phyloP scores from a whole-genome alignment of 2,797 vertebrate species.

The Phalloptychus januarius region DNA sequence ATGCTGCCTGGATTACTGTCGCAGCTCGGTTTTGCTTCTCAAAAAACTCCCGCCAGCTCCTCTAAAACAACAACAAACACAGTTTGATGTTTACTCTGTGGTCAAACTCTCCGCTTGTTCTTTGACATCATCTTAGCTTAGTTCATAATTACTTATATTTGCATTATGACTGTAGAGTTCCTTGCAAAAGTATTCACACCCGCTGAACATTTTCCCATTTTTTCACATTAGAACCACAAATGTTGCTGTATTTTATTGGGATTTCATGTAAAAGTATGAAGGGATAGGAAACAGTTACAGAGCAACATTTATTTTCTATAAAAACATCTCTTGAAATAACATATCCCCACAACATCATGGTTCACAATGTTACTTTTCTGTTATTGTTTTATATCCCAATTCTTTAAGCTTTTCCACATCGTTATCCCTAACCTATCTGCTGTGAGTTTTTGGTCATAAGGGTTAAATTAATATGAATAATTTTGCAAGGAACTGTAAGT shows the following conservation, averaged over 20 bases:
- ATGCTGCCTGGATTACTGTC: slow-evolving; percentile 83
- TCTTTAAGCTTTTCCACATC: not conserved
- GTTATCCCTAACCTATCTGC: not conserved
- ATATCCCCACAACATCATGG: not conserved
- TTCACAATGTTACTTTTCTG: not conserved
- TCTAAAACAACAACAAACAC: slow-evolving; percentile 69
- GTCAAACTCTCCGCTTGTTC: not conserved
- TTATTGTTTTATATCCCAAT: not conserved
- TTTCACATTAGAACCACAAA: not conserved
- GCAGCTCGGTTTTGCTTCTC: slow-evolving; percentile 83
- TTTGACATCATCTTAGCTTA: not conserved
- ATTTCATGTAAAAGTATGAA: not conserved
- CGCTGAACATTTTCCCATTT: not conserved
- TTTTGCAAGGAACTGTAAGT: not conserved
- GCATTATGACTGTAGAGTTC: not conserved
- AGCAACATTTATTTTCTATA: not conserved
- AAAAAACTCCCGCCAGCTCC: slow-evolving; percentile 84
- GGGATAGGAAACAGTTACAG: not conserved
- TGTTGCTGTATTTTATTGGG: not conserved
- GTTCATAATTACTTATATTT: not conserved
- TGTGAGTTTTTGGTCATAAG: not conserved
- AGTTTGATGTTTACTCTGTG: slow-evolving; percentile 12
- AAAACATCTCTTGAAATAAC: not conserved
- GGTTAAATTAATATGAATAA: not conserved
- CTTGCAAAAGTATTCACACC: not conserved